Base-by-base conservation (phyloP, 2,888 invertebrate genomes). In the Argyresthia goedartella region DNA sequence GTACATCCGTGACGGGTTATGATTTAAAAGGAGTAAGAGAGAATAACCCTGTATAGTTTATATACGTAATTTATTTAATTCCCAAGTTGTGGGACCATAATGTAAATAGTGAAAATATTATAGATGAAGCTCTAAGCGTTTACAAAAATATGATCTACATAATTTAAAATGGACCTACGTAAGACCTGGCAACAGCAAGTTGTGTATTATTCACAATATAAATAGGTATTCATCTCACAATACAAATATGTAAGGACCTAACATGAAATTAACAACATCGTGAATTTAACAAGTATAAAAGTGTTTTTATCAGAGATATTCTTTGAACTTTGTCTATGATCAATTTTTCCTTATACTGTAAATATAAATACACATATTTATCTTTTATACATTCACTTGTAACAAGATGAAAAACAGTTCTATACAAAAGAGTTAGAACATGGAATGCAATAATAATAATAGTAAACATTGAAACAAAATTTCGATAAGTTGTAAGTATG, bases 41-140 rank as follows among this genome's bases (percentile, higher is more conserved):
- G 15, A 44, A 16, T 9, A 14, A 16, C 1, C 10, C 14, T 7
- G 6, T 46, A 46, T 34, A 35, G 16, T 48, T 15, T 75, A 71
- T 82, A 81, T 76, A 81, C 81, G 77, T 75, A 25, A 25, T 25
- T 25, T 25, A 74, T 66, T 85, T 82, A 81, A 82, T 84, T 72
- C 78, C 74, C 76, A 69, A 71, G 67, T 70, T 76, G 42, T 64
- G 69, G 65, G 73, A 65, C 71, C 69, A 70, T 61, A 6, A 70
- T 85, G 84, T 84, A 86, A 85, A 85, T 84, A 86, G 79, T 79
- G 73, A 66, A 76, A 78, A 76, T 75, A 73, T 25, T 75, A 75
- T 68, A 73, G 74, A 78, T 75, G 72, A 85, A 85, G 86, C 86
- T n/a, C n/a, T 84, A 85, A 85, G 86, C 86, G 75, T 82, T 82